Conservation (phyloP, 1,140 invertebrate genomes). For the Heterodera carotae region DNA sequence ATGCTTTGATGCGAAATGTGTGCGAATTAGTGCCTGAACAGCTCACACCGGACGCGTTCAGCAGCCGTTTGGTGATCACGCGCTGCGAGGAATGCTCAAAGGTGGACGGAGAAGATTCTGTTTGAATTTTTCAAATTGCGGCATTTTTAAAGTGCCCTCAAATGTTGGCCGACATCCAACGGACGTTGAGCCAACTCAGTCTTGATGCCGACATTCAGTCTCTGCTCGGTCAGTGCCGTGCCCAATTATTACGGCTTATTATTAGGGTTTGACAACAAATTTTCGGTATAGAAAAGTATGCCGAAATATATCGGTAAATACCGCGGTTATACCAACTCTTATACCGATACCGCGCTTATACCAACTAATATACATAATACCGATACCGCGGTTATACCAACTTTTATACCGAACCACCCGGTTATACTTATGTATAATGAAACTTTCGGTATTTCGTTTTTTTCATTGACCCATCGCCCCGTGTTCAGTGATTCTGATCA, state of each 20-base stretch:
- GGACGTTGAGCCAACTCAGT: slow-evolving; percentile 39
- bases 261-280: too few relatives aligned
- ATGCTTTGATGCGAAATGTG: slow-evolving; percentile 22
- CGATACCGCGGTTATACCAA: too few relatives aligned
- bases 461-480: not conserved
- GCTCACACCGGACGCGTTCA: not conserved
- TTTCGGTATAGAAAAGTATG: too few relatives aligned
- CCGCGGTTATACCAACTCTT: too few relatives aligned
- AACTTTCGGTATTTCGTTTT: too few relatives aligned
- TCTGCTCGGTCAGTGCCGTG: slow-evolving; percentile 24
- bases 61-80: slow-evolving; percentile 46
- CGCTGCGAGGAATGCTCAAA: slow-evolving; percentile 49
- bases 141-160: slow-evolving; percentile 33
- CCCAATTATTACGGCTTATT: too few relatives aligned
- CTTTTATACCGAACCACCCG: too few relatives aligned
- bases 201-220: slow-evolving; percentile 41
- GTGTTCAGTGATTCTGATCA: slow-evolving; percentile 15
- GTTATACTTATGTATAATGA: too few relatives aligned
- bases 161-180: slow-evolving; percentile 38
- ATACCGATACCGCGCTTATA: too few relatives aligned
- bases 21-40: slow-evolving; percentile 9
- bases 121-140: too few relatives aligned
- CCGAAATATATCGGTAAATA: too few relatives aligned
- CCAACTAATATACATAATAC: too few relatives aligned
- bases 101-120: not conserved